Base-by-base conservation (phyloP, 2,113 vertebrate genomes). In the Symphodus melops region DNA sequence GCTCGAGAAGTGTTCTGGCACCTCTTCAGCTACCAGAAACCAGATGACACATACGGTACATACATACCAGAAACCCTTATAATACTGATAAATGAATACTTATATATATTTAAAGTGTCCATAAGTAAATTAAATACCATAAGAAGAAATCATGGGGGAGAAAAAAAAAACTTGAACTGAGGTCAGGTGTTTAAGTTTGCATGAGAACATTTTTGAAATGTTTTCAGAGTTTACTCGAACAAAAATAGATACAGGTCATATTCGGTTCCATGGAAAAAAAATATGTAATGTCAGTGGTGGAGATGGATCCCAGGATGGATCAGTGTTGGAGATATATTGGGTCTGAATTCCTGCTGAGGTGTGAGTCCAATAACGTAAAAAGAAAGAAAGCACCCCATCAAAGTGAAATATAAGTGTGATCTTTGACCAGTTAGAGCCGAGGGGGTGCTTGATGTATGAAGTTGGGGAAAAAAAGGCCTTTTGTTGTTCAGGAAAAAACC, bases 351-450 rank as follows among this genome's bases (percentile, higher is more conserved):
- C 58, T 61, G 62, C 53, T 33, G 51, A 49, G 1, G 11, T n/a
- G 20, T 48, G 66, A 59, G 59, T 1, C 23, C 68, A 75, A 72
- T 70, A 79, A 70, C 36, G 55, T 42, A 12, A 44, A 23, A 23
- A 0, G 1, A 39, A 12, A 37, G 14, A 49, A n/a, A n/a, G 0
- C 1, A 20, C 21, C 6, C 21, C 6, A 23, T 89, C 63, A 82
- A 85, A 79, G 72, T 85, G 71, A 91, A 83, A 82, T 83, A 82
- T 78, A 19, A 2, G 37, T 20, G 55, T 77, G 72, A 79, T 83
- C 17, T 69, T 33, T 71, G 75, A 69, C 46, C 75, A 72, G 67
- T 58, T 71, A 19, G 28, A 20, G 53, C 52, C 16, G 41, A 69
- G 75, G 78, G 81, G 69, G 60, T 25, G 36, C 9, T 79, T 56